Percentiles rank a stretch among this genome's conserved stretches.
phyloP scores from a whole-genome alignment of 2,113 vertebrate species.

The Ifrita kowaldi region DNA sequence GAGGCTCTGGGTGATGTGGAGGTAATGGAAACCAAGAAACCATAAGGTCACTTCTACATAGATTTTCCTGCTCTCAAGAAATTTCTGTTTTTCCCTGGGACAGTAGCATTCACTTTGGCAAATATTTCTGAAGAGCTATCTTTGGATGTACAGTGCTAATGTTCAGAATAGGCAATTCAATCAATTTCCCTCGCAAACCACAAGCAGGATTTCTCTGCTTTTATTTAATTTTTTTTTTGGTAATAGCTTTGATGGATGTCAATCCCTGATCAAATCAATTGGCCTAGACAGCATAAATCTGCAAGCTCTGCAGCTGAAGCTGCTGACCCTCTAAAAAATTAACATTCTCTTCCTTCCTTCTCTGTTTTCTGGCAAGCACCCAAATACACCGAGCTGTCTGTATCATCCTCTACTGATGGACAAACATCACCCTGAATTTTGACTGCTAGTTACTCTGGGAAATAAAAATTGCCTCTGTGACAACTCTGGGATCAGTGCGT shows the following conservation, averaged over 20 bases:
- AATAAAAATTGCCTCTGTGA: neutral
- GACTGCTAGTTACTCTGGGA: neutral
- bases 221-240: neutral
- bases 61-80: neutral
- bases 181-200: neutral
- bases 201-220: neutral
- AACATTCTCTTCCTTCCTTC: neutral
- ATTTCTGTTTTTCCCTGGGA: neutral
- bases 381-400: accelerated
- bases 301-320: neutral
- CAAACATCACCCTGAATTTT: neutral
- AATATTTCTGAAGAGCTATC: neutral
- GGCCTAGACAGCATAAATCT: neutral
- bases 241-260: neutral
- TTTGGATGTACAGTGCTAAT: neutral
- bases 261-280: neutral
- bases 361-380: neutral
- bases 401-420: neutral
- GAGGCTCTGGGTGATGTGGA: neutral
- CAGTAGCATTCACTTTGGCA: neutral
- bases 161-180: neutral
- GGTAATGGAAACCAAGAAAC: neutral
- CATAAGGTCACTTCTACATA: neutral
- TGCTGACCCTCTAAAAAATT: neutral
- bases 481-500: too few species aligned